Conservation (phyloP, 1,140 invertebrate genomes). For the Drosophila pandora region DNA sequence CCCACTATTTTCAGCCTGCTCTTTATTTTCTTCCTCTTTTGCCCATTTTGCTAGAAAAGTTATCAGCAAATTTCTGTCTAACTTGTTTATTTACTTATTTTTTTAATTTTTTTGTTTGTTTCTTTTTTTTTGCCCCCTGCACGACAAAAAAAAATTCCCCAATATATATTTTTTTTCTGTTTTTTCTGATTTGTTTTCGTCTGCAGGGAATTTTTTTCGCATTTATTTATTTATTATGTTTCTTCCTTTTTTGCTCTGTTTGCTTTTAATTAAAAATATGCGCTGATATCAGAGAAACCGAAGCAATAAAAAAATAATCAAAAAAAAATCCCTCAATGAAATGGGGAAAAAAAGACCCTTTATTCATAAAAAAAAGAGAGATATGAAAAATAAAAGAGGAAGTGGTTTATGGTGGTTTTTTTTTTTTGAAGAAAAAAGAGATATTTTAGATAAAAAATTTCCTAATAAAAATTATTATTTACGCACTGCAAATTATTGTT, state of each 20-base stretch:
- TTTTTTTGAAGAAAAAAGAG: background rate
- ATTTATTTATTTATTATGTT: background rate
- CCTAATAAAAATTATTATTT: slow-evolving; percentile 17
- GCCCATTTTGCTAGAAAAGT: slow-evolving; percentile 20
- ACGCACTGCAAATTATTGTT: slow-evolving; percentile 31
- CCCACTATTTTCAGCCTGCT: slow-evolving; percentile 20
- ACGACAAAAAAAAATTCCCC: slow-evolving; percentile 12
- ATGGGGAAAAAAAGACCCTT: slow-evolving; percentile 16
- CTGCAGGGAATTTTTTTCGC: slow-evolving; percentile 12
- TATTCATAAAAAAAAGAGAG: background rate
- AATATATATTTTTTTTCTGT: background rate
- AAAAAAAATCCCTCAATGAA: slow-evolving; percentile 6
- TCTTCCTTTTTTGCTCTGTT: slow-evolving; percentile 18
- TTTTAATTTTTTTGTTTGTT: slow-evolving; percentile 18
- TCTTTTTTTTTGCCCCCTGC: slow-evolving; percentile 19
- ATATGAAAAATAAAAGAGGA: slow-evolving; percentile 8
- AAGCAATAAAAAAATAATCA: background rate
- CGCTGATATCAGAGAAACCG: slow-evolving; percentile 41
- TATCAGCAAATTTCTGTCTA: slow-evolving; percentile 61
- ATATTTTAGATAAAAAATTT: background rate
- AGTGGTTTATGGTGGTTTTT: slow-evolving; percentile 3
- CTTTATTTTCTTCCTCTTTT: slow-evolving; percentile 8
- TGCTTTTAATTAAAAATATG: slow-evolving; percentile 65
- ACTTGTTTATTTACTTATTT: slow-evolving; percentile 46
- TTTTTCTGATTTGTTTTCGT: slow-evolving; percentile 33